These are phyloP conservation scores for Anadara kagoshimensis DNA, from an alignment of 1,140 invertebrate species.

Conservation along the genomic window DNA sequence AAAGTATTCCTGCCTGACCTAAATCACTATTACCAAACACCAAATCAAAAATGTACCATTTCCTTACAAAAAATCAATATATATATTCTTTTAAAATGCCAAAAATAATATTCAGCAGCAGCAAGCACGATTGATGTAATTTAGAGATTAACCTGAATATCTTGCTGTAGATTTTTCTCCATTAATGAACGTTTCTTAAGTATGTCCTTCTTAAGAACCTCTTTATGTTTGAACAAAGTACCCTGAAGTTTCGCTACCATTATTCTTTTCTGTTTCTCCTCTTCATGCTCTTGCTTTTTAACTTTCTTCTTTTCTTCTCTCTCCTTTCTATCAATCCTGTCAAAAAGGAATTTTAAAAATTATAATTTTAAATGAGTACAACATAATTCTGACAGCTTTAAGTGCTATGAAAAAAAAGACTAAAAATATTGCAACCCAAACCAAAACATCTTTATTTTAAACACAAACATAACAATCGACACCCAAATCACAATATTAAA, in stretches of 20 bases:
- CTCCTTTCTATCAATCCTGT: slow-evolving; percentile 74
- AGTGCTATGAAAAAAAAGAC: too few relatives aligned
- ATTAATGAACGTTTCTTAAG: slow-evolving; percentile 90
- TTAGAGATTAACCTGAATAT: slow-evolving; percentile 79
- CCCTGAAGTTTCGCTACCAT: slow-evolving; percentile 66
- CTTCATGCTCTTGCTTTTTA: slow-evolving; percentile 70
- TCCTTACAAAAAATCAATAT: too few relatives aligned
- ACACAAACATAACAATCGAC: too few relatives aligned
- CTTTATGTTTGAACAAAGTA: slow-evolving; percentile 87
- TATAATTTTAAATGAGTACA: too few relatives aligned
- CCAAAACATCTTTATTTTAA: too few relatives aligned
- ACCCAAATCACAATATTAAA: too few relatives aligned
- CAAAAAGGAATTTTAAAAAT: slow-evolving; percentile 69
- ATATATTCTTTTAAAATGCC: too few relatives aligned
- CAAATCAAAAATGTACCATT: too few relatives aligned
- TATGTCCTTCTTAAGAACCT: slow-evolving; percentile 94
- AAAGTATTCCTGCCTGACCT: too few relatives aligned
- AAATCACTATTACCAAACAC: too few relatives aligned
- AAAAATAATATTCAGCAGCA: neutral
- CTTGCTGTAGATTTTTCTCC: slow-evolving; percentile 92
- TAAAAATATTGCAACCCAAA: too few relatives aligned
- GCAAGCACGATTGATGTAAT: neutral
- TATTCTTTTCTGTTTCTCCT: slow-evolving; percentile 70
- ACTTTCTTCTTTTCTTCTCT: slow-evolving; percentile 60
- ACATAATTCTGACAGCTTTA: too few relatives aligned